phyloP scores from a whole-genome alignment of 2,888 invertebrate genomes.

The Macaria notata region DNA sequence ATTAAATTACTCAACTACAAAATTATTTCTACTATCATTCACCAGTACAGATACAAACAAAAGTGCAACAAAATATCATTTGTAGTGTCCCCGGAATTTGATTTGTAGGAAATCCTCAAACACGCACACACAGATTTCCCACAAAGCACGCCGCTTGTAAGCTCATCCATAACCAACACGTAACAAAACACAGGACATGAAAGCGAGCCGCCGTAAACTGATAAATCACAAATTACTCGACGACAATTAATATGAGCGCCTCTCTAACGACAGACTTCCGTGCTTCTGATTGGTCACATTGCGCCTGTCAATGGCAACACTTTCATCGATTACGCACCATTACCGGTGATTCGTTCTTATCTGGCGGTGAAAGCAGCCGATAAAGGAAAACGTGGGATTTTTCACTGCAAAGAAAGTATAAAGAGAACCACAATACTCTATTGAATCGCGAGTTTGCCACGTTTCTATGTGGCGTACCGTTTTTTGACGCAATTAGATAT shows the following conservation, averaged over 20 bases:
- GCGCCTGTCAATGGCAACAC: slow-evolving; percentile 39
- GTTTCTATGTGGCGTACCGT: slow-evolving; percentile 60
- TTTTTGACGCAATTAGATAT: slow-evolving; percentile 51
- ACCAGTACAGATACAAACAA: too few relatives aligned
- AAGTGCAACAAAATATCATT: too few relatives aligned
- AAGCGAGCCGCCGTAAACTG: too few relatives aligned
- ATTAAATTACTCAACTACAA: too few relatives aligned
- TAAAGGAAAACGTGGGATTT: slow-evolving; percentile 77
- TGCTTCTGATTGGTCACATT: slow-evolving; percentile 30
- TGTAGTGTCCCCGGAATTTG: too few relatives aligned
- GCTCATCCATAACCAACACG: too few relatives aligned
- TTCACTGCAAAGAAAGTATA: slow-evolving; percentile 61
- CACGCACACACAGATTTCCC: too few relatives aligned
- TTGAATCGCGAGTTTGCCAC: slow-evolving; percentile 46
- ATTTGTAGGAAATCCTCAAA: too few relatives aligned
- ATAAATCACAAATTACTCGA: background rate
- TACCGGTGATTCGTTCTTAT: slow-evolving; percentile 67
- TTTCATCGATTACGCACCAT: slow-evolving; percentile 60
- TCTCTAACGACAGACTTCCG: slow-evolving; percentile 19
- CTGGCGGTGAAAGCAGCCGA: slow-evolving; percentile 69
- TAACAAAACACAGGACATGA: too few relatives aligned
- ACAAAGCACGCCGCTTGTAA: too few relatives aligned
- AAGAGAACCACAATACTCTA: slow-evolving; percentile 48
- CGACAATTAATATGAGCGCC: slow-evolving; percentile 3
- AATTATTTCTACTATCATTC: too few relatives aligned